These are phyloP conservation scores for Uloborus plumipes DNA, from an alignment of 2,888 invertebrate genomes.

Conservation along the genomic window DNA sequence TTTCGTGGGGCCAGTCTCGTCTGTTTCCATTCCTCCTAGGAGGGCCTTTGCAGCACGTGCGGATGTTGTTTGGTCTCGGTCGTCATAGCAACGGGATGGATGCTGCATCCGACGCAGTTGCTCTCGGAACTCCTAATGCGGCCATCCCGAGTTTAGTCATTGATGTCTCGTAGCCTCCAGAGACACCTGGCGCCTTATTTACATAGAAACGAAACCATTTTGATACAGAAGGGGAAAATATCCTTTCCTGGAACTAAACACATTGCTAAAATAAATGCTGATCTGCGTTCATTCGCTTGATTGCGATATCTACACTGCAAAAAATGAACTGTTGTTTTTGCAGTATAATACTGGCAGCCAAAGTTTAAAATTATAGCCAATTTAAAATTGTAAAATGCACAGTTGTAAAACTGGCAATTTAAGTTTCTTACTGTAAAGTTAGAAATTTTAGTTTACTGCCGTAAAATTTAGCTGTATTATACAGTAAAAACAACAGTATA, in stretches of 20 bases:
- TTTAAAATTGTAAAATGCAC: too few relatives aligned
- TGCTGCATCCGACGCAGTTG: constrained; percentile 18
- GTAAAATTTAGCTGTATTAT: too few relatives aligned
- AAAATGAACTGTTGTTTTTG: too few relatives aligned
- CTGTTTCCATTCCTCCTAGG: neutral
- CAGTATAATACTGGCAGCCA: too few relatives aligned
- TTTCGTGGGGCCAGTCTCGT: neutral
- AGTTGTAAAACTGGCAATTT: too few relatives aligned
- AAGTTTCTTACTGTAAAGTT: too few relatives aligned
- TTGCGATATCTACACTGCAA: too few relatives aligned
- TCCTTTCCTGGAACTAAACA: neutral
- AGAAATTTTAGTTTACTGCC: too few relatives aligned
- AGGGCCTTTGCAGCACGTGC: constrained; percentile 32
- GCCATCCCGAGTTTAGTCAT: constrained; percentile 9
- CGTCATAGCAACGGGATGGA: constrained; percentile 37
- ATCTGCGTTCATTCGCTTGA: too few relatives aligned
- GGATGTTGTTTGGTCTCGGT: constrained; percentile 34
- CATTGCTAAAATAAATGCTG: too few relatives aligned
- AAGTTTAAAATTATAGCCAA: too few relatives aligned
- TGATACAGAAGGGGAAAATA: neutral
- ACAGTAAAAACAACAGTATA: too few relatives aligned
- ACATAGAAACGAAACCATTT: neutral
- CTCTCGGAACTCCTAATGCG: constrained; percentile 34
- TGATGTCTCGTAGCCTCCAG: constrained; percentile 11
- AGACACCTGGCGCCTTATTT: constrained; percentile 51